These are phyloP conservation scores for Phrynocephalus forsythii DNA, from an alignment of 2,797 vertebrate species.

Conservation along the genomic window DNA sequence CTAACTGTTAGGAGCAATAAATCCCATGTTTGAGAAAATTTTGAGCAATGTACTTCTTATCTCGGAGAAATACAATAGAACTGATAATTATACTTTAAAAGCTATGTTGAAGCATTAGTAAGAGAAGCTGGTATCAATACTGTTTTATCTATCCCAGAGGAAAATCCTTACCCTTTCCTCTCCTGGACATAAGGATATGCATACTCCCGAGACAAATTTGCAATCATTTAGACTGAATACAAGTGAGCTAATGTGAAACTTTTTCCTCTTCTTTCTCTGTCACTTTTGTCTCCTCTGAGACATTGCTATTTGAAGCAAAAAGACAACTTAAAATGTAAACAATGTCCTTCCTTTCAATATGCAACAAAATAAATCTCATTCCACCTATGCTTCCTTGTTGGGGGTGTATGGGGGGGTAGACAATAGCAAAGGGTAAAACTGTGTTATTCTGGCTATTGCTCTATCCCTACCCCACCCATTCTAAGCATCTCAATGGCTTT, in stretches of 20 bases:
- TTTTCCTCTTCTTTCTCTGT: background rate
- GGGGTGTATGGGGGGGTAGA: background rate
- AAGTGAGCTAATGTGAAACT: slow-evolving; percentile 20
- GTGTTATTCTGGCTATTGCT: slow-evolving; percentile 39
- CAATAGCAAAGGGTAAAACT: background rate
- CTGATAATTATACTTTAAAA: no score
- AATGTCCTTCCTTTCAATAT: background rate
- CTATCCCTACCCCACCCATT: slow-evolving; percentile 53
- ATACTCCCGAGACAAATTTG: background rate
- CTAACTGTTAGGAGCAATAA: no score
- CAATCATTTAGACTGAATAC: background rate
- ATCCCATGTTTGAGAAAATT: no score
- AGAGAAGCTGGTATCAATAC: slow-evolving; percentile 10
- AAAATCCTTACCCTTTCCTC: background rate
- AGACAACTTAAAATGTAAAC: background rate
- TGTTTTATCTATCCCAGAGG: slow-evolving; percentile 4
- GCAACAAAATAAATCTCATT: background rate
- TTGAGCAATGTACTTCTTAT: no score
- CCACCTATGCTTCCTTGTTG: slow-evolving; percentile 17
- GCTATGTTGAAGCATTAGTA: background rate
- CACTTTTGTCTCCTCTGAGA: slow-evolving; percentile 27
- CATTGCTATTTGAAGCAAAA: slow-evolving; percentile 53
- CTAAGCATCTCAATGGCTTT: slow-evolving; percentile 71
- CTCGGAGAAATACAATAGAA: no score
- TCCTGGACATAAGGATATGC: slow-evolving; percentile 2